These are phyloP conservation scores for Clarias laeviceps DNA, from an alignment of 2,797 vertebrate genomes.

Conservation along the genomic window DNA sequence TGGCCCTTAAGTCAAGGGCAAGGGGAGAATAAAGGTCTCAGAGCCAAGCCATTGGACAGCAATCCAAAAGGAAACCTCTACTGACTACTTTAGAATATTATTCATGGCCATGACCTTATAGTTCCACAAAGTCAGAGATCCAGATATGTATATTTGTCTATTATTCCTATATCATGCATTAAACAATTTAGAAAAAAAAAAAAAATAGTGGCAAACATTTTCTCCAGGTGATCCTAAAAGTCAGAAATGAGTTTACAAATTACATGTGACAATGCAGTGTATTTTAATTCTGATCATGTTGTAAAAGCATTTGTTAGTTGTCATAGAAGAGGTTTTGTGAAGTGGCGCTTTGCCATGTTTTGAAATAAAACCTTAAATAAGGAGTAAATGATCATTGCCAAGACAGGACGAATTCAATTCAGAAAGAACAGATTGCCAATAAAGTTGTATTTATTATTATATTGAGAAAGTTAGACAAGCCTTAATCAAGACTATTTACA, in stretches of 20 bases:
- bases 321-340: neutral
- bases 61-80: slow-evolving; percentile 46
- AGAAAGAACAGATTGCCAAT: slow-evolving; percentile 76
- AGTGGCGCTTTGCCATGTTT: slow-evolving; percentile 39
- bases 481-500: slow-evolving; percentile 58
- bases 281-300: slow-evolving; percentile 29
- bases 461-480: slow-evolving; percentile 63
- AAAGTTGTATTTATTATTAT: slow-evolving; percentile 67
- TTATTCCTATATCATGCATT: neutral
- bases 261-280: slow-evolving; percentile 19
- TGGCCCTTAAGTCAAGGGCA: slow-evolving; percentile 49
- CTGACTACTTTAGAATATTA: slow-evolving; percentile 39
- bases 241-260: slow-evolving; percentile 24
- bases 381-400: slow-evolving; percentile 55
- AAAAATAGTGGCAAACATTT: neutral
- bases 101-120: slow-evolving; percentile 21
- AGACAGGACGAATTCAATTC: slow-evolving; percentile 50
- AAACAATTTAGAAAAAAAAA: neutral
- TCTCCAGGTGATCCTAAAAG: neutral
- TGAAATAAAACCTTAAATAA: slow-evolving; percentile 56
- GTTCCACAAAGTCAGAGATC: slow-evolving; percentile 26
- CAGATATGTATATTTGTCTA: neutral
- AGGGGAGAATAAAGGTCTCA: slow-evolving; percentile 49
- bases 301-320: slow-evolving; percentile 42
- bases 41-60: slow-evolving; percentile 47